Conservation (phyloP, 2,888 invertebrate species). For the Andrena marginata region DNA sequence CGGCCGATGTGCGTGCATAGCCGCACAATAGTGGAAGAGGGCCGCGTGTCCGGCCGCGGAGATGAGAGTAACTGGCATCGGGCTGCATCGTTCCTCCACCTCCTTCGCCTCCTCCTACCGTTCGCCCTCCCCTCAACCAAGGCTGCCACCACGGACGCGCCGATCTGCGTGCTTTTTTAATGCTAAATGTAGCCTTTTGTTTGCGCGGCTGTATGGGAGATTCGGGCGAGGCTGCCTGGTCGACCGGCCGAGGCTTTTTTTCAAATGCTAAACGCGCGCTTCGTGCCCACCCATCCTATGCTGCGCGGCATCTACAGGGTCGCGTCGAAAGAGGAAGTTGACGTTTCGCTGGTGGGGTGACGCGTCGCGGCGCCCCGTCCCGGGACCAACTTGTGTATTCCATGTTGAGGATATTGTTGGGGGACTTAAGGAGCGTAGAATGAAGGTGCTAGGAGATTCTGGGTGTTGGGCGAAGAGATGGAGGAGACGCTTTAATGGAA, state of each 20-base stretch:
- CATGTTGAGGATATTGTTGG: background rate
- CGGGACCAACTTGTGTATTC: constrained; percentile 29
- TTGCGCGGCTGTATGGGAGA: constrained; percentile 74
- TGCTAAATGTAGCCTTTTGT: constrained; percentile 80
- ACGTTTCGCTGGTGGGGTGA: constrained; percentile 34
- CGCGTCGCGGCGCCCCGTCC: constrained; percentile 41
- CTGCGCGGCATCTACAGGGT: constrained; percentile 70
- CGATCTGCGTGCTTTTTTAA: constrained; percentile 79
- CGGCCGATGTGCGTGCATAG: constrained; percentile 26
- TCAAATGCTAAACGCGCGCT: constrained; percentile 79
- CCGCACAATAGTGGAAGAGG: constrained; percentile 58
- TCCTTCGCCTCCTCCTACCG: constrained; percentile 30
- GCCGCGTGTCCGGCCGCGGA: constrained; percentile 69
- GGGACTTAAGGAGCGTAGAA: background rate
- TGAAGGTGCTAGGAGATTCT: background rate
- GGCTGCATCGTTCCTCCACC: constrained; percentile 62
- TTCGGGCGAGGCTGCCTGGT: constrained; percentile 66
- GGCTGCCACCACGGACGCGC: constrained; percentile 51
- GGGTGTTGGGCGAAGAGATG: no score
- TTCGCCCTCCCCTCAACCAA: constrained; percentile 27
- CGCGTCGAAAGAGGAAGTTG: constrained; percentile 64
- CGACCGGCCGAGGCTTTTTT: constrained; percentile 73
- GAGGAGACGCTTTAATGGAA: no score
- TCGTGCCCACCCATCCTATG: constrained; percentile 57
- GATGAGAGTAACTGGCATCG: constrained; percentile 74